Conservation (phyloP, 2,113 vertebrate species). For the Arvicanthis niloticus region DNA sequence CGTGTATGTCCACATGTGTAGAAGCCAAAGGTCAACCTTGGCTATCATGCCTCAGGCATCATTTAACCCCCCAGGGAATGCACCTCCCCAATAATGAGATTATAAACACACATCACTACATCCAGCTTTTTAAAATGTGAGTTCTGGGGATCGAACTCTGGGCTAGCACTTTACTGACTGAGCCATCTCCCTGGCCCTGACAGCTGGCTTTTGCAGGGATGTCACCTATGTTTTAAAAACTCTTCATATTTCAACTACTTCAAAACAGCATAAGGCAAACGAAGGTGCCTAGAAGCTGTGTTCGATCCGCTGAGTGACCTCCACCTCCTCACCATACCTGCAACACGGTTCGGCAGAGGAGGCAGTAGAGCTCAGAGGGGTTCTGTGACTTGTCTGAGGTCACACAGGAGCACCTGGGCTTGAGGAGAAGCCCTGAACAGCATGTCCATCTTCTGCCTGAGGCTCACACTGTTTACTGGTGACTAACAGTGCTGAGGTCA, state of each 20-base stretch:
- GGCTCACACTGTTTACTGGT: background rate
- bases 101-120: background rate
- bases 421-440: background rate
- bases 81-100: background rate
- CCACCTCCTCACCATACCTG: background rate
- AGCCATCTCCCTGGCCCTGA: background rate
- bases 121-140: background rate
- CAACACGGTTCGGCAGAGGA: background rate
- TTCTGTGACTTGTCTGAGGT: background rate
- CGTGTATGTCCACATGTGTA: background rate
- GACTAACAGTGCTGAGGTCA: background rate
- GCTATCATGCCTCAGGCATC: background rate
- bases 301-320: background rate
- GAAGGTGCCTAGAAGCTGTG: background rate
- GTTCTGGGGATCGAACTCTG: background rate
- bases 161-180: background rate
- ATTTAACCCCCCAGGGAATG: background rate
- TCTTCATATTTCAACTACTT: background rate
- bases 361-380: background rate
- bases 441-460: background rate
- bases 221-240: background rate
- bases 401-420: background rate
- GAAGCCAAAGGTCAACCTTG: background rate
- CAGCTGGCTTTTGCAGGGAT: background rate
- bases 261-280: background rate